A percentile compares a stretch with the other conserved stretches of the same genome.
Conservation (phyloP, 2,113 vertebrate genomes). For the Sylvia atricapilla region DNA sequence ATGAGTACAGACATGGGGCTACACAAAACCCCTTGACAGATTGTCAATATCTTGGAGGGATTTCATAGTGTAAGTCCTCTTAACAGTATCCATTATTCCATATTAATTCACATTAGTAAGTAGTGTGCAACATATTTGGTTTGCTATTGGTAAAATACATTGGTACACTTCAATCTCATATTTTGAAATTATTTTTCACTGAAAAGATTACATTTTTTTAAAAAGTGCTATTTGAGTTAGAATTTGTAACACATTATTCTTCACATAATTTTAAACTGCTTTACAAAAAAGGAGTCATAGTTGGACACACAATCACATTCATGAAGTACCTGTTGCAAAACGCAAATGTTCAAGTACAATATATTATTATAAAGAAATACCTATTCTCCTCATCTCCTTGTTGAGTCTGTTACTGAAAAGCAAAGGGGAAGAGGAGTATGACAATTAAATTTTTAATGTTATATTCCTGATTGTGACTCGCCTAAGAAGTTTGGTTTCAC, state of each 20-base stretch:
- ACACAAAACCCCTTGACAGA: background rate
- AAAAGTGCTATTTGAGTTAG: constrained; percentile 62
- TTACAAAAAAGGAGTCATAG: constrained; percentile 55
- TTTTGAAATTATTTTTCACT: constrained; percentile 33
- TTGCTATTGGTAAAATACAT: constrained; percentile 50
- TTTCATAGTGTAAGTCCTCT: constrained; percentile 26
- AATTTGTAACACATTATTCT: constrained; percentile 35
- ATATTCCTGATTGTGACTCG: constrained; percentile 43
- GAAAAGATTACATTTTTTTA: background rate
- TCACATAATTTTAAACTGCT: constrained; percentile 45
- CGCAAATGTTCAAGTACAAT: constrained; percentile 74
- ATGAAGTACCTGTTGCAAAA: constrained; percentile 64
- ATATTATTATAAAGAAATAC: constrained; percentile 64
- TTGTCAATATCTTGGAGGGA: background rate
- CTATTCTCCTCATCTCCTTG: constrained; percentile 48
- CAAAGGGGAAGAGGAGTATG: background rate
- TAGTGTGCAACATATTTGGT: constrained; percentile 30
- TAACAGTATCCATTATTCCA: constrained; percentile 15
- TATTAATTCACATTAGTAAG: constrained; percentile 55
- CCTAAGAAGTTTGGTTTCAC: constrained; percentile 63
- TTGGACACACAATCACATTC: constrained; percentile 69
- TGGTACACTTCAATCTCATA: constrained; percentile 7
- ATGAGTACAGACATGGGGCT: background rate
- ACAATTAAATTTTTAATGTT: background rate
- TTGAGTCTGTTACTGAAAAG: constrained; percentile 20